Evolutionary conservation across 2,113 vertebrate genomes (phyloP).

Genomic region (Hemibagrus wyckioides): DNA sequence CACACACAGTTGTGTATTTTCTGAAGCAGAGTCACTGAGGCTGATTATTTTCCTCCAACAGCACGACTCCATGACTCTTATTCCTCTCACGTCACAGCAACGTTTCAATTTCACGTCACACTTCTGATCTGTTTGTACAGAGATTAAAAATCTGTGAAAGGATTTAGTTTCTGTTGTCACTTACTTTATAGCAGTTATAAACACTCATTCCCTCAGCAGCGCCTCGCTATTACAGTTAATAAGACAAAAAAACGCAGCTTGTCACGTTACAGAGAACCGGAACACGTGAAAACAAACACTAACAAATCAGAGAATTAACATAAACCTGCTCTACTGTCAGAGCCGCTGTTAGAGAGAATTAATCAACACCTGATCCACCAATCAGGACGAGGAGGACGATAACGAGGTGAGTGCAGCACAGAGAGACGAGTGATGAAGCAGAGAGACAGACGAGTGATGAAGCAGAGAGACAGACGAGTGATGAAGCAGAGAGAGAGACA

Average conservation of each 20-base stretch:
- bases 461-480: too few species aligned
- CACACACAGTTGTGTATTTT: neutral
- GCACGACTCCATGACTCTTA: neutral
- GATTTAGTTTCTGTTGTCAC: neutral
- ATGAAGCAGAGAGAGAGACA: neutral
- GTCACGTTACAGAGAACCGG: neutral
- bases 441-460: too few species aligned
- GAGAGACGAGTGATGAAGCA: neutral
- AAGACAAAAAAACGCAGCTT: too few species aligned
- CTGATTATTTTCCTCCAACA: neutral
- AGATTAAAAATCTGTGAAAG: too few species aligned
- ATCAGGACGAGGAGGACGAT: neutral
- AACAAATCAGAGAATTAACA: neutral
- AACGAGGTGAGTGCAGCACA: neutral
- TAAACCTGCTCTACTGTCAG: neutral
- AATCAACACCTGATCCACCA: conserved; percentile 1
- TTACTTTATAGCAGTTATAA: neutral
- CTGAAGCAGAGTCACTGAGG: neutral
- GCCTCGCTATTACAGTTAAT: neutral
- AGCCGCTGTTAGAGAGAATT: neutral
- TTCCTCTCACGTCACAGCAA: neutral
- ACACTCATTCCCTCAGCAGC: neutral
- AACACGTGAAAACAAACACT: neutral
- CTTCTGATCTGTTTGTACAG: neutral
- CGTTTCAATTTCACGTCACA: neutral